Percentiles rank a stretch among this genome's conserved stretches.
These are phyloP conservation scores for Erebia epiphron DNA, from an alignment of 2,888 invertebrate genomes.

Conservation along the genomic window DNA sequence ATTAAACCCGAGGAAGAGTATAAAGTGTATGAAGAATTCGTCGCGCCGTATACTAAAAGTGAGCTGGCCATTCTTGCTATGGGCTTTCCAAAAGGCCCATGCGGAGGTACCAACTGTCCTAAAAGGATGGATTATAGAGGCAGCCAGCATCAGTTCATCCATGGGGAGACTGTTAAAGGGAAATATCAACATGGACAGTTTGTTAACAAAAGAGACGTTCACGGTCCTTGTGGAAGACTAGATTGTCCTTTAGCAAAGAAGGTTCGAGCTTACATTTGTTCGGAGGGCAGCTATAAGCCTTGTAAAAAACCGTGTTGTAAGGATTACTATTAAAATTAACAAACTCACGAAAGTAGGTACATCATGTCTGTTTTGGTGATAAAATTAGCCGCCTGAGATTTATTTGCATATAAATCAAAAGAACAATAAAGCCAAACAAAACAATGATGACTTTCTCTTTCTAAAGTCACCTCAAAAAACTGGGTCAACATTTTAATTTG, in stretches of 20 bases:
- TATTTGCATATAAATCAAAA: conserved; percentile 21
- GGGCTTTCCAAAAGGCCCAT: conserved; percentile 79
- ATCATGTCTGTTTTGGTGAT: conserved; percentile 15
- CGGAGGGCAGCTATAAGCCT: conserved; percentile 70
- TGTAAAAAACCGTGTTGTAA: conserved; percentile 71
- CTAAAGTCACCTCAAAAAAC: conserved; percentile 39
- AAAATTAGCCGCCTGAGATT: conserved; percentile 11
- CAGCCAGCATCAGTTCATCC: conserved; percentile 74
- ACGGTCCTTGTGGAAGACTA: conserved; percentile 75
- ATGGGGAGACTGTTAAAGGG: conserved; percentile 66
- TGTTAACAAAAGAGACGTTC: conserved; percentile 74
- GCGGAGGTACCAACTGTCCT: conserved; percentile 76
- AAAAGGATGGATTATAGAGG: conserved; percentile 75
- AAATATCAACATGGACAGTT: conserved; percentile 73
- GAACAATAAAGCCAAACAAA: conserved; percentile 33
- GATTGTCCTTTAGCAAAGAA: conserved; percentile 77
- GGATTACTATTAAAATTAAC: conserved; percentile 61
- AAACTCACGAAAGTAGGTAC: too few species aligned
- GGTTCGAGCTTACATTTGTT: conserved; percentile 63
- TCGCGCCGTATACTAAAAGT: conserved; percentile 68
- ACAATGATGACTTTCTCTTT: conserved; percentile 44
- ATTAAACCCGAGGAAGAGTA: conserved; percentile 60
- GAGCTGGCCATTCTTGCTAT: conserved; percentile 74
- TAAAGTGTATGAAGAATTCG: conserved; percentile 64
- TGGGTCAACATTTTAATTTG: conserved; percentile 43